These are phyloP conservation scores for Eucriotettix oculatus DNA, from an alignment of 2,888 invertebrate species.

Conservation along the genomic window DNA sequence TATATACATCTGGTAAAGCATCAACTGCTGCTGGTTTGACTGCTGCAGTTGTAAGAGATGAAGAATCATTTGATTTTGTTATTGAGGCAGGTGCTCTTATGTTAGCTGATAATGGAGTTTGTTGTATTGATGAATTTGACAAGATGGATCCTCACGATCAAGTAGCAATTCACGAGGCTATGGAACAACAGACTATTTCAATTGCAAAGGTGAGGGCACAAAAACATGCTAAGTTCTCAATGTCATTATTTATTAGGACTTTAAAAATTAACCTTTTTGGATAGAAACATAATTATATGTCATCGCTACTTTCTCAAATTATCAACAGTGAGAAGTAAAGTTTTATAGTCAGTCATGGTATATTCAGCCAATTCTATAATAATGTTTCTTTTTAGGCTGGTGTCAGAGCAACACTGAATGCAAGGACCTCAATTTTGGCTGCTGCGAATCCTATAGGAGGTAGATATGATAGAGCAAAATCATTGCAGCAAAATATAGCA, in stretches of 20 bases:
- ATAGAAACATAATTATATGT: too few species aligned
- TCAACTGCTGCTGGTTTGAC: constrained; percentile 96
- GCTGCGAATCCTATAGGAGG: constrained; percentile 98
- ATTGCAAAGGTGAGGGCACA: constrained; percentile 61
- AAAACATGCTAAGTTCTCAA: too few species aligned
- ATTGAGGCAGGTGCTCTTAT: constrained; percentile 97
- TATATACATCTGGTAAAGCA: constrained; percentile 98
- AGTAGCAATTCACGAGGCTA: constrained; percentile 98
- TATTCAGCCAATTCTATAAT: too few species aligned
- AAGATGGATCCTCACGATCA: constrained; percentile 98
- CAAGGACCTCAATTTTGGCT: constrained; percentile 91
- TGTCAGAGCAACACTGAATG: constrained; percentile 91
- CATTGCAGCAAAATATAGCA: constrained; percentile 84
- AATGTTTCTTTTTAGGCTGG: constrained; percentile 49
- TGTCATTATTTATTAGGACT: too few species aligned
- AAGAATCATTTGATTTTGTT: constrained; percentile 96
- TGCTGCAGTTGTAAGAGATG: constrained; percentile 94
- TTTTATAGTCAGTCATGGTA: too few species aligned
- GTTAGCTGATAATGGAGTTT: constrained; percentile 97
- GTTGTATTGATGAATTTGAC: constrained; percentile 99
- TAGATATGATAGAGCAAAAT: constrained; percentile 84
- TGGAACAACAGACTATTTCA: constrained; percentile 99
- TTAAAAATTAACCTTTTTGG: too few species aligned
- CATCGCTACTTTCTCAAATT: too few species aligned
- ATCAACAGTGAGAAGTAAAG: too few species aligned